Base-by-base conservation (phyloP, 2,113 vertebrate species). In the Regulus satrapa region DNA sequence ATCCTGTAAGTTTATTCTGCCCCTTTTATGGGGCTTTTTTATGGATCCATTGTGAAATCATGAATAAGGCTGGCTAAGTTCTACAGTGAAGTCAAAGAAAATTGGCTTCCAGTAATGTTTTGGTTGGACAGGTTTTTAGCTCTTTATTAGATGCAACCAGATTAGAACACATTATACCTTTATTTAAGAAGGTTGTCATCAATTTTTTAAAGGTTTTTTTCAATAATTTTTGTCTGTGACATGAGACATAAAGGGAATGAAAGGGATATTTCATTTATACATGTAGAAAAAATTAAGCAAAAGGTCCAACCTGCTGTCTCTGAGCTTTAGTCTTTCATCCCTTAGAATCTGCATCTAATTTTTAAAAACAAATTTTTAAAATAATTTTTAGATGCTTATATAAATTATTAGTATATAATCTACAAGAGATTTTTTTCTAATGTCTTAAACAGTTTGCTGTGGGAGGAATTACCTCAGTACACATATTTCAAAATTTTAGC, bases 1-100 rank as follows among this genome's bases (percentile, higher is more conserved):
- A 94, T 89, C 68, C 80, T 51, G 14, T 55, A 25, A 7, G 9
- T 40, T 77, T 88, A 83, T 66, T 31, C 29, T 23, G 1, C 59
- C 15, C 55, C 84, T 75, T 75, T 91, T 72, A 63, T 41, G 6
- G 6, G 26, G 0, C 23, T 64, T 85, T 88, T 72, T 49, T 2
- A 38, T 66, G 26, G 51, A 40, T 49, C 56, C 10, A 71, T 89
- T 95, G 58, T 87, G 38, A 88, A 95, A 63, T 72, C 11, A 26
- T 72, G 31, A 84, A 81, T 79, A 82, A 75, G n/a, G 23, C 63
- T 95, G 46, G 71, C 36, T 84, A 61, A 72, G 24, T 20, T 82
- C 31, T 88, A 29, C 25, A 45, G 41, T 40, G 48, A 88, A 40
- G 66, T 79, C 36, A 79, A 61, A 72, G 81, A 75, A 41, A 67